A percentile compares a stretch with the other conserved stretches of the same genome.
Conservation (phyloP, 2,797 vertebrate genomes). For the Enteromius trimaculatus region DNA sequence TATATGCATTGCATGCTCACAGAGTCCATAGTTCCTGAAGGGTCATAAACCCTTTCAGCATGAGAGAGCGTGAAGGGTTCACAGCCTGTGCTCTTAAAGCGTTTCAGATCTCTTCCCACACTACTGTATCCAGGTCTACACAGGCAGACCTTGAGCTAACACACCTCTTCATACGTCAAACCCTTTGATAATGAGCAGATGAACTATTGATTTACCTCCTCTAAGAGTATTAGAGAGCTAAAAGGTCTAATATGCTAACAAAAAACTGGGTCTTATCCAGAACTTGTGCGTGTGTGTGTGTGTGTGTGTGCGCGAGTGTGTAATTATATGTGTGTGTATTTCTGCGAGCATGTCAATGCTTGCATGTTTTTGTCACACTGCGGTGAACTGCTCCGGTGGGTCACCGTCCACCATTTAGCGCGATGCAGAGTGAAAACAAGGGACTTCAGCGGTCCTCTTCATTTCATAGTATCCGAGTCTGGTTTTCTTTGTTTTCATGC, state of each 20-base stretch:
- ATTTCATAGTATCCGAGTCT: not conserved
- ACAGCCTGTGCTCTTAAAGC: conserved; percentile 33
- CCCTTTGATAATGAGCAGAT: conserved; percentile 61
- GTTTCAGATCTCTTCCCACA: conserved; percentile 48
- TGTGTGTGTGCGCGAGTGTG: conserved; percentile 22
- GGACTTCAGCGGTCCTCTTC: conserved; percentile 48
- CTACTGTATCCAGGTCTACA: conserved; percentile 52
- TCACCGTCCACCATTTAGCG: conserved; percentile 49
- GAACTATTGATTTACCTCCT: conserved; percentile 70
- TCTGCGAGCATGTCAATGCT: conserved; percentile 52
- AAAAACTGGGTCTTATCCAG: conserved; percentile 30
- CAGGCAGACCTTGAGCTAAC: conserved; percentile 50
- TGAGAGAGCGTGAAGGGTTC: conserved; percentile 12
- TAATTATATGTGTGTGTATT: conserved; percentile 23
- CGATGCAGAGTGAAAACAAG: conserved; percentile 58
- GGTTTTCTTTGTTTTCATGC: not conserved
- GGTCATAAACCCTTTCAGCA: conserved; percentile 34
- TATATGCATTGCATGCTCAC: conserved; percentile 56
- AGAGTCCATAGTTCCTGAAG: conserved; percentile 37
- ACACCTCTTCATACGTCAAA: conserved; percentile 61
- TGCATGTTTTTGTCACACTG: conserved; percentile 54
- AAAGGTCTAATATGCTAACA: conserved; percentile 46
- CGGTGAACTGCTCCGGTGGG: conserved; percentile 65
- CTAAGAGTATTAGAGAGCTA: conserved; percentile 54
- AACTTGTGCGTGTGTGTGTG: conserved; percentile 36